Evolutionary conservation across 2,797 vertebrate species (phyloP).

Genomic region (Chelmon rostratus): DNA sequence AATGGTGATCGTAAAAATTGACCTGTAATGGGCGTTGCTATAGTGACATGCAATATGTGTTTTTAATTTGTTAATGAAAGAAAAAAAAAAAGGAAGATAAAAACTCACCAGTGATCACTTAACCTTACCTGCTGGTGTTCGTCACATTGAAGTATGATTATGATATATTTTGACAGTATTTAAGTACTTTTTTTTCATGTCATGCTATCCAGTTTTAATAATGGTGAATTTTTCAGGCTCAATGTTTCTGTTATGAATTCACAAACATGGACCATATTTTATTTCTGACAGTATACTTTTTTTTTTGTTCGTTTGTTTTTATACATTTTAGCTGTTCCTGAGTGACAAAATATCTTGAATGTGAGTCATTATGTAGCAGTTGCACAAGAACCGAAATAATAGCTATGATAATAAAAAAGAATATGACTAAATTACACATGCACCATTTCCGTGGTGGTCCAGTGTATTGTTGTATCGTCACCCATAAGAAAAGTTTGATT

Average conservation of each 20-base stretch:
- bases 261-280: slow-evolving; percentile 93
- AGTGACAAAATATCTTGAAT: slow-evolving; percentile 99
- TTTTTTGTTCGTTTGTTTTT: slow-evolving; percentile 80
- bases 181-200: slow-evolving; percentile 89
- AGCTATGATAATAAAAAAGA: slow-evolving; percentile 87
- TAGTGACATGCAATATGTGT: slow-evolving; percentile 97
- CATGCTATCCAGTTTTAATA: slow-evolving; percentile 96
- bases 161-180: slow-evolving; percentile 92
- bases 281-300: slow-evolving; percentile 82
- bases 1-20: slow-evolving; percentile 96
- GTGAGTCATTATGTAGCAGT: slow-evolving; percentile 99
- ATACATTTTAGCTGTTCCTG: slow-evolving; percentile 95
- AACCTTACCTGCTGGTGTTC: slow-evolving; percentile 96
- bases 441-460: slow-evolving; percentile 87
- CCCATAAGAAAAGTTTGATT: slow-evolving; percentile 61
- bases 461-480: slow-evolving; percentile 83
- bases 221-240: slow-evolving; percentile 92
- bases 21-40: slow-evolving; percentile 98
- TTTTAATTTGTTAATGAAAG: slow-evolving; percentile 91
- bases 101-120: slow-evolving; percentile 94
- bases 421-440: slow-evolving; percentile 88
- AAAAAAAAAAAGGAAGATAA: slow-evolving; percentile 73
- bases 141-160: slow-evolving; percentile 95
- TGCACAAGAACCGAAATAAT: slow-evolving; percentile 95
- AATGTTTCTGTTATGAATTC: slow-evolving; percentile 95